These are phyloP conservation scores for Bellardia bayeri DNA, from an alignment of 2,888 invertebrate genomes.

Conservation along the genomic window DNA sequence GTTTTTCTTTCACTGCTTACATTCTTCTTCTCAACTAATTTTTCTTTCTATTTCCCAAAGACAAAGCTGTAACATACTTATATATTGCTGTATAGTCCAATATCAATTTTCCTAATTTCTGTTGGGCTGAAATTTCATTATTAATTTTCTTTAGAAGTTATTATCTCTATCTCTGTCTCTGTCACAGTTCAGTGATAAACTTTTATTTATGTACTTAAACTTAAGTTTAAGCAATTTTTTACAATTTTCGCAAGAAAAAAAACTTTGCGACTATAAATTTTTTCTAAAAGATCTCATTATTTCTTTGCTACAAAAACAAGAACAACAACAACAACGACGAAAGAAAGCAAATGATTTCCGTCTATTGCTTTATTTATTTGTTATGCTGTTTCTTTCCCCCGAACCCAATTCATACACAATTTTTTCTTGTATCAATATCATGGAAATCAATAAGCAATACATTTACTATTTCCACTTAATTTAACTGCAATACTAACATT, in stretches of 20 bases:
- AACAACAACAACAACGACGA: not conserved
- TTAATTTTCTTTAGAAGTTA: constrained; percentile 23
- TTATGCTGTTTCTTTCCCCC: constrained; percentile 2
- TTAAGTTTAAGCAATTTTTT: constrained; percentile 53
- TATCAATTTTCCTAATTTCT: constrained; percentile 2
- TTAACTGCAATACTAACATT: constrained; percentile 73
- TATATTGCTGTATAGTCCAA: not conserved
- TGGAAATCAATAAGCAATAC: constrained; percentile 73
- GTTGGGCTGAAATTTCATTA: not conserved
- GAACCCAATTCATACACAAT: constrained; percentile 36
- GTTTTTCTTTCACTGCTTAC: no score
- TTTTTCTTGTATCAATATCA: constrained; percentile 64
- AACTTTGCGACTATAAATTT: constrained; percentile 57
- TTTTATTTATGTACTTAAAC: constrained; percentile 54
- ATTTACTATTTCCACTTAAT: constrained; percentile 74
- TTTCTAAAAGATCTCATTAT: constrained; percentile 56
- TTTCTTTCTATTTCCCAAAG: not conserved
- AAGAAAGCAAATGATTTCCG: constrained; percentile 62
- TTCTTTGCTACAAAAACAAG: constrained; percentile 23
- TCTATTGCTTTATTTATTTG: constrained; percentile 51
- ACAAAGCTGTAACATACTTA: not conserved
- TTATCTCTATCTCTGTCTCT: not conserved
- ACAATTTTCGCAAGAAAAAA: constrained; percentile 39
- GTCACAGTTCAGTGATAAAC: constrained; percentile 20
- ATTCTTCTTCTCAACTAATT: not conserved